Conservation (phyloP, 2,797 vertebrate species). For the Crenuchus spilurus region DNA sequence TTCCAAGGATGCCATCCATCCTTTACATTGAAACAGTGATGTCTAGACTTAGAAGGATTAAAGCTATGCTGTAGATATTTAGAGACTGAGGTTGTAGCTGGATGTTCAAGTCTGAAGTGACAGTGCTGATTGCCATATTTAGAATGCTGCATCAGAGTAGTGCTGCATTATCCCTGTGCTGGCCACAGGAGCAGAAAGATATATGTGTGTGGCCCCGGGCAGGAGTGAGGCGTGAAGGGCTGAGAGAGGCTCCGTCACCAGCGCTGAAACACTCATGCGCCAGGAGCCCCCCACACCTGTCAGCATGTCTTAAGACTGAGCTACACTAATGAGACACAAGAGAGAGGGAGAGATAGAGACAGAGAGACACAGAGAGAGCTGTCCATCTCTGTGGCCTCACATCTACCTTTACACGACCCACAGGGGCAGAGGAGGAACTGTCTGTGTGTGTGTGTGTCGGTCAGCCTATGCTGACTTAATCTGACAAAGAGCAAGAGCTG, state of each 20-base stretch:
- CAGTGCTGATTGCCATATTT: neutral
- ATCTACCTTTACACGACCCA: constrained; percentile 21
- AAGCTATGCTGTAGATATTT: too few relatives aligned
- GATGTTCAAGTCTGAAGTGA: neutral
- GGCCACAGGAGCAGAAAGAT: constrained; percentile 41
- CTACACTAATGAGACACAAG: constrained; percentile 49
- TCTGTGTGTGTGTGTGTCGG: neutral
- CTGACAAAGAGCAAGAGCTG: constrained; percentile 10
- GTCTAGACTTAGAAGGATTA: too few relatives aligned
- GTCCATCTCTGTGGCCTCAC: constrained; percentile 19
- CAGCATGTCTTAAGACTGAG: constrained; percentile 48
- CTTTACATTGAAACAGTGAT: too few relatives aligned
- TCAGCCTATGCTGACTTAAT: constrained; percentile 1
- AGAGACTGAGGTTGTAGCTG: neutral
- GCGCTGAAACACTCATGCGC: constrained; percentile 20
- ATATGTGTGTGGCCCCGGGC: constrained; percentile 17
- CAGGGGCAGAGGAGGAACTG: neutral
- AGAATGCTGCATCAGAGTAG: neutral
- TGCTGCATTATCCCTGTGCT: neutral
- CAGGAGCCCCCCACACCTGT: constrained; percentile 48
- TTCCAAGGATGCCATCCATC: too few relatives aligned
- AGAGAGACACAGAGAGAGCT: constrained; percentile 13
- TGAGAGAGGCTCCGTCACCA: constrained; percentile 27
- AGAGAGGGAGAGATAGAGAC: neutral
- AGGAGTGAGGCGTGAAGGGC: constrained; percentile 31